A percentile compares a stretch with the other conserved stretches of the same genome.
Evolutionary conservation across 2,888 invertebrate genomes (phyloP).

Genomic region (Abscondita cerata): DNA sequence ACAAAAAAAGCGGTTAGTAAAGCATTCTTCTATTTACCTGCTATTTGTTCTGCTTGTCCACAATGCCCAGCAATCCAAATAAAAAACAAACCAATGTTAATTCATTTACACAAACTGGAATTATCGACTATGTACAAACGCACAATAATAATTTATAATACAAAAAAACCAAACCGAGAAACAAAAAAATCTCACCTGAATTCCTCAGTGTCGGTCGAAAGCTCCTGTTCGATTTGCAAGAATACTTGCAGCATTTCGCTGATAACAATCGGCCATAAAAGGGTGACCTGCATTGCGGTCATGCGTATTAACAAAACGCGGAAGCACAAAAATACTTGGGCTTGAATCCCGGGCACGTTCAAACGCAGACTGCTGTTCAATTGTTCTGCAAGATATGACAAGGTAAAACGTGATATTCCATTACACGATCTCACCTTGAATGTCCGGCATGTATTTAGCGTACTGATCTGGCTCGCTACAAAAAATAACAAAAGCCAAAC

Average conservation of each 20-base stretch:
- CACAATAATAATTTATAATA: constrained; percentile 2
- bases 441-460: constrained; percentile 86
- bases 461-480: constrained; percentile 89
- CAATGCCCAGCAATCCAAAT: constrained; percentile 39
- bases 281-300: constrained; percentile 84
- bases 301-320: constrained; percentile 84
- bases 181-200: constrained; percentile 65
- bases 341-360: constrained; percentile 77
- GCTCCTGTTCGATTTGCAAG: constrained; percentile 83
- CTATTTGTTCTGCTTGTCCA: constrained; percentile 44
- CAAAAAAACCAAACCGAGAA: not conserved
- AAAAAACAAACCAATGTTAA: constrained; percentile 39
- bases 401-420: not conserved
- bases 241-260: constrained; percentile 91
- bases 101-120: constrained; percentile 20
- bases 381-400: constrained; percentile 69
- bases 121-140: constrained; percentile 8
- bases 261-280: constrained; percentile 90
- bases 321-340: constrained; percentile 87
- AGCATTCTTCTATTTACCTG: constrained; percentile 43
- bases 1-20: constrained; percentile 16
- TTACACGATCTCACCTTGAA: constrained; percentile 70
- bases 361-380: constrained; percentile 82
- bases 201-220: constrained; percentile 77
- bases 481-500: constrained; percentile 83